A percentile compares a stretch with the other conserved stretches of the same genome.
These are phyloP conservation scores for Apamea sordens DNA, from an alignment of 2,888 invertebrate genomes.

Conservation along the genomic window DNA sequence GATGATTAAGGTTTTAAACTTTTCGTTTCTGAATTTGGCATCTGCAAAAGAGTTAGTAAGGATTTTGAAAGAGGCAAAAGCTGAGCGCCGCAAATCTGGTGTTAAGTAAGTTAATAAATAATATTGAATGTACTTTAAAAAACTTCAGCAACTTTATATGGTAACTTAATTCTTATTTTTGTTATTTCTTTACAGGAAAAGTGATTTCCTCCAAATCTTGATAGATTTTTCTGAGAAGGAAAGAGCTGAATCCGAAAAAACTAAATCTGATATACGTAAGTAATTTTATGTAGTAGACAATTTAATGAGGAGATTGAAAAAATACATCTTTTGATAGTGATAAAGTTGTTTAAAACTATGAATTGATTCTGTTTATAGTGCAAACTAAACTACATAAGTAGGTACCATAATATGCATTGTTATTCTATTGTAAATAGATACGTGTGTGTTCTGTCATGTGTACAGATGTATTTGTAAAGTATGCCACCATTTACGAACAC, in stretches of 20 bases:
- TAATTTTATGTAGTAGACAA: slow-evolving; percentile 15
- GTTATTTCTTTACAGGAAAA: slow-evolving; percentile 76
- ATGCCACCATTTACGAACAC: background rate
- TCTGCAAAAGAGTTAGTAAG: slow-evolving; percentile 79
- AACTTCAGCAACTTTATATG: background rate
- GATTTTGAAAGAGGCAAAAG: slow-evolving; percentile 83
- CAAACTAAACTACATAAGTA: background rate
- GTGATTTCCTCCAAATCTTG: slow-evolving; percentile 87
- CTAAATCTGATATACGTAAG: slow-evolving; percentile 73
- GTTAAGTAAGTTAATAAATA: slow-evolving; percentile 75
- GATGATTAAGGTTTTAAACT: slow-evolving; percentile 75
- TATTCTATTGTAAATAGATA: slow-evolving; percentile 1
- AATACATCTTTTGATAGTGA: no score
- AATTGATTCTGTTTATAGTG: slow-evolving; percentile 3
- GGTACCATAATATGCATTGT: background rate
- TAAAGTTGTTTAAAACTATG: background rate
- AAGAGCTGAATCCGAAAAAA: slow-evolving; percentile 69
- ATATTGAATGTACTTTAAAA: background rate
- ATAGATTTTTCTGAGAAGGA: slow-evolving; percentile 86
- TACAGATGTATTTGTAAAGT: slow-evolving; percentile 5
- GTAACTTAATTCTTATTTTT: slow-evolving; percentile 15
- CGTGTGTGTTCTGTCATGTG: background rate
- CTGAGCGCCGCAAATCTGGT: slow-evolving; percentile 78
- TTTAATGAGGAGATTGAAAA: background rate
- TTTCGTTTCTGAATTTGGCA: slow-evolving; percentile 82